phyloP scores from a whole-genome alignment of 2,888 invertebrate species.

The Molanna angustata region DNA sequence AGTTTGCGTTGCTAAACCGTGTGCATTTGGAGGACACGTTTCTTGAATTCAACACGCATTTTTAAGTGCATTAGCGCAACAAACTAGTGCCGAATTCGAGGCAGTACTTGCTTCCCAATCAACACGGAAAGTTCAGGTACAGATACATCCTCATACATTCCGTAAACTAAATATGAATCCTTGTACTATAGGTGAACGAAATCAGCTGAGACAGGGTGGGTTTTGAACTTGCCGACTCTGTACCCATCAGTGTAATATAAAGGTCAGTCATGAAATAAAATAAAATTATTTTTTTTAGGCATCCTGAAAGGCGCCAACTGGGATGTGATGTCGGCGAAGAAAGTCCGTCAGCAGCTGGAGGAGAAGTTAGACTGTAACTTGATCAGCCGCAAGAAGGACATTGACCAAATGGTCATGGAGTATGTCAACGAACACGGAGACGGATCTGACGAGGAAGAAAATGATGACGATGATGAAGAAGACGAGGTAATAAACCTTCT shows the following conservation, averaged over 20 bases:
- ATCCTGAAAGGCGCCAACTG: conserved; percentile 87
- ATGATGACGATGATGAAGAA: conserved; percentile 44
- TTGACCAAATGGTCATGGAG: conserved; percentile 86
- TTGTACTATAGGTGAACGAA: too few relatives aligned
- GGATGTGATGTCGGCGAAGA: conserved; percentile 80
- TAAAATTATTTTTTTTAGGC: conserved; percentile 50
- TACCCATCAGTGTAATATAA: neutral
- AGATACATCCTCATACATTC: too few relatives aligned
- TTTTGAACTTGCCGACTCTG: neutral
- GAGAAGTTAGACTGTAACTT: conserved; percentile 75
- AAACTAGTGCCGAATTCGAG: too few relatives aligned
- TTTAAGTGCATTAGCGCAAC: too few relatives aligned
- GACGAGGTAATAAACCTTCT: too few relatives aligned
- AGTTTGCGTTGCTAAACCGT: too few relatives aligned
- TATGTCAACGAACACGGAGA: conserved; percentile 53
- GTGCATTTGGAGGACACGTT: too few relatives aligned
- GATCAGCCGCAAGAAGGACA: conserved; percentile 74
- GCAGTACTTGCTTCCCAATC: too few relatives aligned
- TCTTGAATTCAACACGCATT: too few relatives aligned
- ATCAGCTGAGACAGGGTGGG: neutral
- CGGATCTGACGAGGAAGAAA: conserved; percentile 49
- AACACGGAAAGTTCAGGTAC: too few relatives aligned
- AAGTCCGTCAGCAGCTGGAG: conserved; percentile 83
- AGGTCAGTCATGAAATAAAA: neutral
- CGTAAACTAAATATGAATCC: too few relatives aligned